Evolutionary conservation across 1,140 invertebrate species (phyloP).

Genomic region (Pseudachorutes palmiensis): DNA sequence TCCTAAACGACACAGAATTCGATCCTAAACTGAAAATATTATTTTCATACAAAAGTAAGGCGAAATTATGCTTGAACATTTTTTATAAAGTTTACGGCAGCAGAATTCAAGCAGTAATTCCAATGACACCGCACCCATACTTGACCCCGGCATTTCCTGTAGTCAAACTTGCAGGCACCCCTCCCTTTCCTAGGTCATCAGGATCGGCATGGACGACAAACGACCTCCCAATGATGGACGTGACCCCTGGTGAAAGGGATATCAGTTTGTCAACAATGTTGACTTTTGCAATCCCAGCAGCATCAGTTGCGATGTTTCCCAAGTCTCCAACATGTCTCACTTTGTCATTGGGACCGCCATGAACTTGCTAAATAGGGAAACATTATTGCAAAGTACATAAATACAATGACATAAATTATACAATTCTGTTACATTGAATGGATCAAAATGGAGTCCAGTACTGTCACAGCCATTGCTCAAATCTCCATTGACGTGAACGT

Average conservation of each 20-base stretch:
- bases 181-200: conserved; percentile 50
- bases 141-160: conserved; percentile 50
- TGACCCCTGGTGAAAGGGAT: conserved; percentile 39
- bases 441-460: conserved; percentile 24
- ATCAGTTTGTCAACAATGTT: conserved; percentile 43
- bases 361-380: conserved; percentile 24
- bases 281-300: conserved; percentile 40
- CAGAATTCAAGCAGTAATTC: no score
- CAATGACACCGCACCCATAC: conserved; percentile 49
- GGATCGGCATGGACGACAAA: conserved; percentile 45
- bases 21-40: no score
- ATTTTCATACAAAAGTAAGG: no score
- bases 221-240: conserved; percentile 49
- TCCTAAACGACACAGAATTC: no score
- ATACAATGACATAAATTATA: not conserved
- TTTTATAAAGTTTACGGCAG: no score
- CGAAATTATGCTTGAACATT: no score
- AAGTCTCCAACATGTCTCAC: conserved; percentile 45
- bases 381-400: not conserved
- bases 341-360: conserved; percentile 14
- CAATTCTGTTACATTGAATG: conserved; percentile 16
- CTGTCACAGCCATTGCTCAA: conserved; percentile 17
- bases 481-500: conserved; percentile 23
- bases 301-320: conserved; percentile 46
- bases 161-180: conserved; percentile 43